Conservation (phyloP, 2,888 invertebrate genomes). For the Drosophila paracracens region DNA sequence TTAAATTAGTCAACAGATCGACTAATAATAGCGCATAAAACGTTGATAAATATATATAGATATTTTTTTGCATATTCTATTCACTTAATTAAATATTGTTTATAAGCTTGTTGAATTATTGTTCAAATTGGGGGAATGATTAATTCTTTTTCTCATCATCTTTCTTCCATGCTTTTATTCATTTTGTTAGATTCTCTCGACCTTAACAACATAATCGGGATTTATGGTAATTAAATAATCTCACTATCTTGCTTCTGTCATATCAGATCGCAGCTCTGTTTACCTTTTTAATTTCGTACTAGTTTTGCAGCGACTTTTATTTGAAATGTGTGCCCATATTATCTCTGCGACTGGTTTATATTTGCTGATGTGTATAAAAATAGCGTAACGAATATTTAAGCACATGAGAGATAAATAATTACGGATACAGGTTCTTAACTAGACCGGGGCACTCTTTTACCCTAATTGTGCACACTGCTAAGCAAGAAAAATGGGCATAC, state of each 20-base stretch:
- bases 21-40: neutral
- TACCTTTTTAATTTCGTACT: slow-evolving; percentile 5
- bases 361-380: slow-evolving; percentile 9
- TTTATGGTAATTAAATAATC: neutral
- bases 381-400: slow-evolving; percentile 3
- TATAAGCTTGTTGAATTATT: neutral
- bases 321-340: slow-evolving; percentile 11
- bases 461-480: neutral
- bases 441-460: neutral
- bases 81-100: neutral
- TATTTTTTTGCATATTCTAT: neutral
- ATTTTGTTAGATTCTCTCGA: neutral
- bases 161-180: neutral
- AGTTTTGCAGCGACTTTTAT: neutral
- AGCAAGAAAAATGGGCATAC: neutral
- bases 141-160: neutral
- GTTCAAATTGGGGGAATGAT: neutral
- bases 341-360: slow-evolving; percentile 6
- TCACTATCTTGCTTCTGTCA: slow-evolving; percentile 17
- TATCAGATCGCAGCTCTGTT: slow-evolving; percentile 3
- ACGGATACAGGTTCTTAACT: neutral
- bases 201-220: neutral
- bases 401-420: slow-evolving; percentile 13
- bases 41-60: neutral
- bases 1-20: neutral